Percentiles rank a stretch among this genome's conserved stretches.
Conservation (phyloP, 2,888 invertebrate genomes). For the Oscheius sp. region DNA sequence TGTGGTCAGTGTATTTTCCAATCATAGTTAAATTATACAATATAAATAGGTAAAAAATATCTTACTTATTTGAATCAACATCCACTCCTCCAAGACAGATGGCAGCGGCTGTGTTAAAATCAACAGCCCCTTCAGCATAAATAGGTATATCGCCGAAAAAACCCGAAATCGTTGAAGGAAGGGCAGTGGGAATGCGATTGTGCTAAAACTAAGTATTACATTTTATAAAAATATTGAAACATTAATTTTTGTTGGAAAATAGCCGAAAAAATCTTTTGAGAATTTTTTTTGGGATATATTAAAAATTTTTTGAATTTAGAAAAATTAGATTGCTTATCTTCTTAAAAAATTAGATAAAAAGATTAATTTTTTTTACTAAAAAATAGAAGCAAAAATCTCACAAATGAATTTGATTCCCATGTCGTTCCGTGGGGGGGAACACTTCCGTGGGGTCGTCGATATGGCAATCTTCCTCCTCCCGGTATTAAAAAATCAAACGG, state of each 20-base stretch:
- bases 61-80: constrained; percentile 35
- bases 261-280: neutral
- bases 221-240: neutral
- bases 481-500: constrained; percentile 25
- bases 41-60: neutral
- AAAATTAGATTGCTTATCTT: no score
- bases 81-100: constrained; percentile 51
- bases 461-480: neutral
- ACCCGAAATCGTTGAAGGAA: constrained; percentile 16
- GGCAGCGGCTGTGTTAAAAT: constrained; percentile 45
- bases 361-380: no score
- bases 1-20: no score
- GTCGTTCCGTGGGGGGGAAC: constrained; percentile 15
- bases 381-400: neutral
- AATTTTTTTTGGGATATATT: neutral
- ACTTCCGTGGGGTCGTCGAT: neutral
- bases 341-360: no score
- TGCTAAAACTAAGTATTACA: neutral
- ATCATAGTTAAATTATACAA: neutral
- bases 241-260: neutral
- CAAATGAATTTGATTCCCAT: constrained; percentile 37
- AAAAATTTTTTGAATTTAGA: neutral
- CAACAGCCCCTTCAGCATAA: constrained; percentile 42
- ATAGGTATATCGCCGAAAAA: constrained; percentile 36
- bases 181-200: neutral